A percentile compares a stretch with the other conserved stretches of the same genome.
Evolutionary conservation across 2,888 invertebrate genomes (phyloP).

Genomic region (Trissolcus japonicus): DNA sequence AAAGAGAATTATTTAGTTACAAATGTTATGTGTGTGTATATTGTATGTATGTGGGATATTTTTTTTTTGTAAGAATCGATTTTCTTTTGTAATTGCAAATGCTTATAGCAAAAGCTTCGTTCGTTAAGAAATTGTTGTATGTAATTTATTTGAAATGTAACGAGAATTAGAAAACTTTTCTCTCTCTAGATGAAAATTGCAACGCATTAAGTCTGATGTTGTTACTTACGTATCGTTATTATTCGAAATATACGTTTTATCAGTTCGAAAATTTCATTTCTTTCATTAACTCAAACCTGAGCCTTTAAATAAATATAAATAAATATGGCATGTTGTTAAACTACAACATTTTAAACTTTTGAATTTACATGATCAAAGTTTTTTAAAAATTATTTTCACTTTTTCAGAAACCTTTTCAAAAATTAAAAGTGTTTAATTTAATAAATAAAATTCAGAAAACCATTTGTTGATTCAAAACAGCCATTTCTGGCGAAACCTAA

Average conservation of each 20-base stretch:
- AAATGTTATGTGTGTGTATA: conserved; percentile 23
- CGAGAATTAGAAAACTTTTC: not conserved
- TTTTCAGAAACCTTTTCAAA: not conserved
- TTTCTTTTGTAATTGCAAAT: conserved; percentile 9
- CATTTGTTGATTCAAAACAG: not conserved
- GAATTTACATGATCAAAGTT: too few relatives aligned
- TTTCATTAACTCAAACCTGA: conserved; percentile 10
- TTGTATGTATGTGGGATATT: conserved; percentile 13
- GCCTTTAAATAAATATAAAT: not conserved
- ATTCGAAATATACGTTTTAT: conserved; percentile 42
- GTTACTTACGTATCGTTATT: conserved; percentile 38
- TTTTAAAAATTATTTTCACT: not conserved
- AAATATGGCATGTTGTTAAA: not conserved
- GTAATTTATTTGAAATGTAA: conserved; percentile 27
- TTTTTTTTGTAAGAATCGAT: conserved; percentile 7
- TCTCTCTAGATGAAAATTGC: conserved; percentile 5
- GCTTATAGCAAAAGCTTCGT: conserved; percentile 1
- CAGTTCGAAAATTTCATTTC: conserved; percentile 28
- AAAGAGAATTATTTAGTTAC: conserved; percentile 20
- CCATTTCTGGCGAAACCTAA: too few relatives aligned
- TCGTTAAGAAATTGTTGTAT: conserved; percentile 29
- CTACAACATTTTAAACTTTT: too few relatives aligned
- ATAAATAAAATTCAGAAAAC: not conserved
- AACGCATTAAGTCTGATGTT: conserved; percentile 26
- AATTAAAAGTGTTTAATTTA: not conserved